phyloP scores from a whole-genome alignment of 2,113 vertebrate species.

The Sardina pilchardus region DNA sequence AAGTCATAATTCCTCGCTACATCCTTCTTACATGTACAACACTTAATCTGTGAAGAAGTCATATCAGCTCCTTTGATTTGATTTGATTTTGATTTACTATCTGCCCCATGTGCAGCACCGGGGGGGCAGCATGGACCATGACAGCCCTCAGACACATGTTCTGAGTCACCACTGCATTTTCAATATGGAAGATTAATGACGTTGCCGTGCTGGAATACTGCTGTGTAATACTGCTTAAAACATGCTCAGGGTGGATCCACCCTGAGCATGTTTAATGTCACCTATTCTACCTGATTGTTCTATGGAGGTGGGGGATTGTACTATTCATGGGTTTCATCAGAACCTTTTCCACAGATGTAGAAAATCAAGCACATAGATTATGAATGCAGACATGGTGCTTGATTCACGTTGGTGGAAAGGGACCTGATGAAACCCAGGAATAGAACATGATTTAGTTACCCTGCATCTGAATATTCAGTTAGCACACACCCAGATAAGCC shows the following conservation, averaged over 20 bases:
- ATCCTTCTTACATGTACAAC: not conserved
- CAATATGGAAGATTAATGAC: not conserved
- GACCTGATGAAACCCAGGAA: no score
- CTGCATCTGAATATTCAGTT: not conserved
- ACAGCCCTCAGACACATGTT: not conserved
- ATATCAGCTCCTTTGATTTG: not conserved
- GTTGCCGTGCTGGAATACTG: not conserved
- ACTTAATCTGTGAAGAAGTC: slow-evolving; percentile 41
- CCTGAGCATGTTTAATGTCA: not conserved
- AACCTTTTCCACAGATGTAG: no score
- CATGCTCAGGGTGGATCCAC: no score
- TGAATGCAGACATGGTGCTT: no score
- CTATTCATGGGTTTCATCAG: no score
- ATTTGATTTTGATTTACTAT: not conserved
- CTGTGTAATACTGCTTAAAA: no score
- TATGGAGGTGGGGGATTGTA: not conserved
- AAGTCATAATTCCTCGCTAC: not conserved
- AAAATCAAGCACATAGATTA: no score
- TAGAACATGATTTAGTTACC: not conserved
- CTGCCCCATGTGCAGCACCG: not conserved
- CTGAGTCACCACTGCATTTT: not conserved
- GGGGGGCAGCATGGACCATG: not conserved
- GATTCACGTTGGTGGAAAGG: no score
- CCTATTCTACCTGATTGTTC: not conserved
- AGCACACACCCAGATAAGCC: not conserved